These are phyloP conservation scores for Pantherophis alleghaniensis DNA, from an alignment of 2,797 vertebrate genomes.

Conservation along the genomic window DNA sequence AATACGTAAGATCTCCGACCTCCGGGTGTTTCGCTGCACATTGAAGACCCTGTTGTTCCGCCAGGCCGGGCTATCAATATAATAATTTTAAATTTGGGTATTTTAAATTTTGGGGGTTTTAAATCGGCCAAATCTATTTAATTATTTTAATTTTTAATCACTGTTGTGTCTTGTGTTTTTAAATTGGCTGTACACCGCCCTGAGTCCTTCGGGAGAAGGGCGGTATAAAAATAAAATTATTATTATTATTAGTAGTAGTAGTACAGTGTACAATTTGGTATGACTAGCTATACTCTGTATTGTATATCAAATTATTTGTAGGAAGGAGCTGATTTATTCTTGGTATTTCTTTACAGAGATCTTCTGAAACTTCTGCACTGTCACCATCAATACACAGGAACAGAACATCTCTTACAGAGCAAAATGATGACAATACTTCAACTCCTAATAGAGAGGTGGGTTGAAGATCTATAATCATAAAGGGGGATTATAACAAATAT, in stretches of 20 bases:
- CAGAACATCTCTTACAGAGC: conserved; percentile 72
- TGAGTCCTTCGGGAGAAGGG: no score
- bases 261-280: background rate
- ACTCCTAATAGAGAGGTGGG: conserved; percentile 88
- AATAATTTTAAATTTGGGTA: no score
- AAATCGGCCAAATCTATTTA: no score
- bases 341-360: conserved; percentile 67
- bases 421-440: conserved; percentile 74
- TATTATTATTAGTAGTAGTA: background rate
- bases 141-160: no score
- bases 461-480: conserved; percentile 1
- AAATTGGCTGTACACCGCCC: no score
- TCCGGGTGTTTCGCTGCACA: no score
- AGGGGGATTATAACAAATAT: background rate
- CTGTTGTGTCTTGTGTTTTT: no score
- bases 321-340: background rate
- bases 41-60: no score
- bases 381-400: conserved; percentile 56
- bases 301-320: background rate
- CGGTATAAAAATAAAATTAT: no score
- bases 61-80: no score
- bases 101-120: no score
- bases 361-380: conserved; percentile 50
- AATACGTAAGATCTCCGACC: no score
- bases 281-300: conserved; percentile 19